Percentiles rank a stretch among this genome's conserved stretches.
phyloP scores from a whole-genome alignment of 1,140 invertebrate species.

The Nasonia vitripennis region DNA sequence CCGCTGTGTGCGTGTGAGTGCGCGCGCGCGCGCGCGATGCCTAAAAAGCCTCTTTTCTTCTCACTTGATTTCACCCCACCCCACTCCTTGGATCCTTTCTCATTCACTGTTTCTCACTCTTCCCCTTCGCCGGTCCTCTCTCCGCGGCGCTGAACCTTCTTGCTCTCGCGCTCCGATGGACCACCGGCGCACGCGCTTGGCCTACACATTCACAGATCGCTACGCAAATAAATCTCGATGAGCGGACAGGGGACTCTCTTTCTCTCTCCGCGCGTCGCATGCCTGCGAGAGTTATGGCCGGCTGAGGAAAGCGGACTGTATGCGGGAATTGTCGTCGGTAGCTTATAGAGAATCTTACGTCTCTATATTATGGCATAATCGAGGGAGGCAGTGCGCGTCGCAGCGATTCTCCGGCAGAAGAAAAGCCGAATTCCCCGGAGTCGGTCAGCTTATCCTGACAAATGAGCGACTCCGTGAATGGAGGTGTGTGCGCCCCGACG shows the following conservation, averaged over 20 bases:
- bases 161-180: not conserved
- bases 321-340: conserved; percentile 30
- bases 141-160: not conserved
- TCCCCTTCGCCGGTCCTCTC: conserved; percentile 17
- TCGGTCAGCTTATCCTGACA: not conserved
- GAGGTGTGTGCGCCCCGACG: not conserved
- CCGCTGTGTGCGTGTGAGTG: no score
- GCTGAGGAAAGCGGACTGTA: not conserved
- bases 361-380: not conserved
- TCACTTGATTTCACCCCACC: conserved; percentile 1
- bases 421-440: not conserved
- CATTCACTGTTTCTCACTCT: conserved; percentile 45
- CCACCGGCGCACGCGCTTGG: conserved; percentile 43
- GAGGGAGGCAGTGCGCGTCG: no score
- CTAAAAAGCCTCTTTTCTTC: conserved; percentile 45
- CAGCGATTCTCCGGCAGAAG: not conserved
- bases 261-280: no score
- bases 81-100: conserved; percentile 28
- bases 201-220: conserved; percentile 31
- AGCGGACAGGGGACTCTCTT: not conserved
- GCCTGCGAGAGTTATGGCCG: no score
- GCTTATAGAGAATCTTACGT: conserved; percentile 34
- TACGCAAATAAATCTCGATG: conserved; percentile 43
- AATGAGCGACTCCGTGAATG: conserved; percentile 15
- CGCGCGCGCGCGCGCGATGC: not conserved